Evolutionary conservation across 1,140 invertebrate genomes (phyloP), one percentile per base, ranked within the genome.

Genomic region (Orius insidiosus): DNA sequence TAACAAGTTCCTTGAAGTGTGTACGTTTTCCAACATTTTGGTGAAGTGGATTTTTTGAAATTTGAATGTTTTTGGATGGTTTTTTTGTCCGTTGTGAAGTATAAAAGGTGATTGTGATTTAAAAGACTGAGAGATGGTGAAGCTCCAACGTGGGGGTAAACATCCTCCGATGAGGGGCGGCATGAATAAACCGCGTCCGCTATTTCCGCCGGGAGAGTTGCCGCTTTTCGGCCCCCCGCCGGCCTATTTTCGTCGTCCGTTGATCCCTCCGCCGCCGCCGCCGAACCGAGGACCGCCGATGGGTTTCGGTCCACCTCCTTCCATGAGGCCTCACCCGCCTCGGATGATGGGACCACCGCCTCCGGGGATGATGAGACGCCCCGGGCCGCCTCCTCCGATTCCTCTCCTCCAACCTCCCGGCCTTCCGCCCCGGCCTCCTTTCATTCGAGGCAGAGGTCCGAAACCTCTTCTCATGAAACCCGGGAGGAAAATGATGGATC

Each of bases 181-280:
- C 14, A 30, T 15, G 11, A 42, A 42, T 15, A 45, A 49, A 19
- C 42, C 42, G 5, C 35, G 41, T n/a, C 47, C 47, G 24, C 31
- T 49, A 14, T 49, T 49, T 30, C 47, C 47, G 14, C 47, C 47
- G 32, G 47, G 47, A 5, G 47, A 49, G 34, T 11, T 49, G 3
- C 47, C 47, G 3, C 30, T 49, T 4, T 49, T 49, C 24, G 47
- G 47, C 10, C 47, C 47, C 5, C 47, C 47, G 2, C 47, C 47
- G n/a, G 47, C 35, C 1, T 45, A 49, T 19, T 19, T 37, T 13
- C 41, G 47, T 10, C 33, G 47, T 16, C 47, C 47, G 11, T 11
- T 31, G 16, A 34, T 33, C 3, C 47, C 47, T 5, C 47, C 47
- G 1, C 31, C 32, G 2, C 47, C 47, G 34, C 47, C 41, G 14